Evolutionary conservation across 2,888 invertebrate genomes (phyloP).

Genomic region (Galerucella pusilla): DNA sequence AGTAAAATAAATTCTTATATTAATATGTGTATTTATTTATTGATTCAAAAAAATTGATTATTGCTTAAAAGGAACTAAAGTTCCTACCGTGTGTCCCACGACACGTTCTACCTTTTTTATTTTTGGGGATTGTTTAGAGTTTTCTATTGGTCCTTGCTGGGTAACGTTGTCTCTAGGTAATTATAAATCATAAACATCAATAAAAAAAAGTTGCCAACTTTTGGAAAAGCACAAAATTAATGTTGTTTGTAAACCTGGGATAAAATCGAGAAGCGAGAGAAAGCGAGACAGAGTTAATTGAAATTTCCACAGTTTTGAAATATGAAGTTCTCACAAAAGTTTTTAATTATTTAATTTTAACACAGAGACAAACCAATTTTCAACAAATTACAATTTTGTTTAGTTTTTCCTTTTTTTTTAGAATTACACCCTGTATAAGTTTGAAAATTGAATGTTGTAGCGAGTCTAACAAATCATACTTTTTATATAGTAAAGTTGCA

Average conservation of each 20-base stretch:
- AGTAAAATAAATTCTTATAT: too few relatives aligned
- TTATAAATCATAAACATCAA: background rate
- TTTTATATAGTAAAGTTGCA: too few relatives aligned
- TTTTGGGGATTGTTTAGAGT: too few relatives aligned
- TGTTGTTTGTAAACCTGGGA: background rate
- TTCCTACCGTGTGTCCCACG: too few relatives aligned
- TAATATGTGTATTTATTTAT: too few relatives aligned
- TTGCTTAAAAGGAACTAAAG: too few relatives aligned
- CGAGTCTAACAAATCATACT: too few relatives aligned
- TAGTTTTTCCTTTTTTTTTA: background rate
- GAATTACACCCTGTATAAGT: too few relatives aligned
- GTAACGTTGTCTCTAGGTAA: background rate
- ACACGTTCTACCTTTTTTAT: too few relatives aligned
- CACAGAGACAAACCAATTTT: background rate
- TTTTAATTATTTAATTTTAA: slow-evolving; percentile 14
- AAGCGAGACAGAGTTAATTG: background rate
- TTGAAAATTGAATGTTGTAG: too few relatives aligned
- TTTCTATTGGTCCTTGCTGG: too few relatives aligned
- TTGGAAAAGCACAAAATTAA: background rate
- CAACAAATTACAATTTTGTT: slow-evolving; percentile 16
- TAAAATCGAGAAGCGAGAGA: background rate
- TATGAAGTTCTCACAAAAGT: slow-evolving; percentile 8
- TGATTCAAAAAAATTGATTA: too few relatives aligned
- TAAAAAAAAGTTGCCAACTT: slow-evolving; percentile 2
- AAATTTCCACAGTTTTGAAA: slow-evolving; percentile 14